Evolutionary conservation across 2,797 vertebrate genomes (phyloP), one percentile per base, ranked within the genome.

Genomic region (Falco naumanni): DNA sequence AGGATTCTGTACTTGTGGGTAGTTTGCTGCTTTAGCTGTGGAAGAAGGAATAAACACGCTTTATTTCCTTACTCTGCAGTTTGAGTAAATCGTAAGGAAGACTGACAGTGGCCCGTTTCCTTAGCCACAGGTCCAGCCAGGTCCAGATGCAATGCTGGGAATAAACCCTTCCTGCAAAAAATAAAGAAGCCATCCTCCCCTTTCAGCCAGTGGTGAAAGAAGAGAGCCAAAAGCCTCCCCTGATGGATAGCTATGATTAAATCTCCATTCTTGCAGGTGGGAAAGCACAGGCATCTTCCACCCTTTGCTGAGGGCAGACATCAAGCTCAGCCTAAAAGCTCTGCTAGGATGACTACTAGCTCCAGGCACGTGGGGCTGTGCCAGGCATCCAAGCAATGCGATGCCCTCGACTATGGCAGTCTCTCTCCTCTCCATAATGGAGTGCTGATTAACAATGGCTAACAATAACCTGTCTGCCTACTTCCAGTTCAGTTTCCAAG

Each of bases 361-460:
- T 59, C 48, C 51, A n/a, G 60, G 56, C 6, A 21, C 0, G 0
- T 2, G 34, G 37, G 51, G 20, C 3, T 69, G 21, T 2, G 7
- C 54, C 56, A 61, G 33, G 33, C 33, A 2, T 2, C 45, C 6
- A 6, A 25, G 45, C 50, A 78, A 45, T 41, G 33, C 41, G 18
- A 13, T 1, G 2, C 14, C 68, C 28, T n/a, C 2, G 0, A 37
- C 43, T n/a, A 16, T 1, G 14, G 48, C 41, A 34, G 15, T 12
- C 26, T 51, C 68, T 51, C 20, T 64, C 43, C n/a, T 51, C 59
- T 66, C 54, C 60, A 6, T 26, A 89, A 71, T 0, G 29, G 34
- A 64, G 9, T 26, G 25, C 54, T 70, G 60, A 89, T 84, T 57
- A 89, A 74, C 10, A 93, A 56, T 2, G 26, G 29, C 71, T 56